Evolutionary conservation across 2,888 invertebrate genomes (phyloP).

Genomic region (Platerodrilus igneus): DNA sequence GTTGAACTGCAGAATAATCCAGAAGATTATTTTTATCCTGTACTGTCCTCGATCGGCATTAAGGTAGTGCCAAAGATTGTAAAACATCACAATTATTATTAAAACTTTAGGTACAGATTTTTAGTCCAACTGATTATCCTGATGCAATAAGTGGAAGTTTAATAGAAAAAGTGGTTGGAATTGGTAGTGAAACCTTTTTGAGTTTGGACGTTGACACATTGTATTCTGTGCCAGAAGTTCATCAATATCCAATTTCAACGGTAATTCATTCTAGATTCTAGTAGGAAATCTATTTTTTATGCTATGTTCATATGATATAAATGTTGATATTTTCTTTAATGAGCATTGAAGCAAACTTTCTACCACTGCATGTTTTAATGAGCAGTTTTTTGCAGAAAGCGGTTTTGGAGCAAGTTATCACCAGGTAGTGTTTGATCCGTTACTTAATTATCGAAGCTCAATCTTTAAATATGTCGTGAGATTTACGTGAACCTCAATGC

Average conservation of each 20-base stretch:
- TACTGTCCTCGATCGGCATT: conserved; percentile 9
- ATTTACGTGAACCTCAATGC: too few relatives aligned
- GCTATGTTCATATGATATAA: neutral
- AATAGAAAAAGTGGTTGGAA: neutral
- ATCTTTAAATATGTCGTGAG: too few relatives aligned
- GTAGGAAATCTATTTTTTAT: neutral
- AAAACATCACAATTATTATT: neutral
- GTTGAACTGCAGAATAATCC: conserved; percentile 1
- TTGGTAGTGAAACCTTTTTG: conserved; percentile 9
- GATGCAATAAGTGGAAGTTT: conserved; percentile 12
- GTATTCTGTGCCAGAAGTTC: conserved; percentile 11
- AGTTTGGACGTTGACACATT: conserved; percentile 1
- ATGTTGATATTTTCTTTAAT: too few relatives aligned
- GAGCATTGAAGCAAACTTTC: too few relatives aligned
- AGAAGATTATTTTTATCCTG: conserved; percentile 13
- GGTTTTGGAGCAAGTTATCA: too few relatives aligned
- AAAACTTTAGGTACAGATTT: conserved; percentile 13
- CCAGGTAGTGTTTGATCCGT: too few relatives aligned
- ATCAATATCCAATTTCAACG: conserved; percentile 2
- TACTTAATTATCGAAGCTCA: too few relatives aligned
- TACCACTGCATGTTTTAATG: too few relatives aligned
- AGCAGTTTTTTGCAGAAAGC: too few relatives aligned
- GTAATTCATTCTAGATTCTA: conserved; percentile 5
- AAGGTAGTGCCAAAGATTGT: conserved; percentile 9
- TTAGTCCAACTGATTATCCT: conserved; percentile 12